phyloP scores from a whole-genome alignment of 2,888 invertebrate species.

The Scelioninae gen. 1 region DNA sequence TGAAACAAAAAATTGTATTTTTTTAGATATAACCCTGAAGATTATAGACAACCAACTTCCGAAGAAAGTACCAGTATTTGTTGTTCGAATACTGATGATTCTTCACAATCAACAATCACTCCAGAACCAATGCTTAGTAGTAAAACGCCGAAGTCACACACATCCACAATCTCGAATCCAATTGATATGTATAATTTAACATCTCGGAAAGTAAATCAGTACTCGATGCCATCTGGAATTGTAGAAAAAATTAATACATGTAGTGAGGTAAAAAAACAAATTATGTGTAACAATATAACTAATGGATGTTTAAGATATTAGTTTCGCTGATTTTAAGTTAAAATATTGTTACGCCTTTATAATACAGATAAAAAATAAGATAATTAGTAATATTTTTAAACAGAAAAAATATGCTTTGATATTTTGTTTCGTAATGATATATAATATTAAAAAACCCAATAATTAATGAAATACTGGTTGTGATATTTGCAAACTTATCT shows the following conservation, averaged over 20 bases:
- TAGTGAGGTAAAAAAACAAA: slow-evolving; percentile 75
- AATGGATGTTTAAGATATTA: no score
- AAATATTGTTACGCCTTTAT: no score
- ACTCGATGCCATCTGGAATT: slow-evolving; percentile 76
- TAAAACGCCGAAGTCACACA: slow-evolving; percentile 71
- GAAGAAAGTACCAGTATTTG: slow-evolving; percentile 72
- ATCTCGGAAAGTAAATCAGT: slow-evolving; percentile 76
- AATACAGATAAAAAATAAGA: no score
- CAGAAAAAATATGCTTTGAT: background rate
- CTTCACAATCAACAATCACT: slow-evolving; percentile 80
- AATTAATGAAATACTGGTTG: background rate
- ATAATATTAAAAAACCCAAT: background rate
- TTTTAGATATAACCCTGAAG: slow-evolving; percentile 78
- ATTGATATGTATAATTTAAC: slow-evolving; percentile 79
- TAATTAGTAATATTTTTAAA: slow-evolving; percentile 1
- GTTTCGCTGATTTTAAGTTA: no score
- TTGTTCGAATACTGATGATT: slow-evolving; percentile 80
- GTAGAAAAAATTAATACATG: slow-evolving; percentile 78
- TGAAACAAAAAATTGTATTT: background rate
- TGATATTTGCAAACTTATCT: no score
- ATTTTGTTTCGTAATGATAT: no score
- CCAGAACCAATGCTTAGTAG: slow-evolving; percentile 64
- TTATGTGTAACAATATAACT: no score
- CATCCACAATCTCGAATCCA: slow-evolving; percentile 74
- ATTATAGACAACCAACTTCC: slow-evolving; percentile 77